These are phyloP conservation scores for Drosophila seclusa DNA, from an alignment of 2,888 invertebrate species.

Conservation along the genomic window DNA sequence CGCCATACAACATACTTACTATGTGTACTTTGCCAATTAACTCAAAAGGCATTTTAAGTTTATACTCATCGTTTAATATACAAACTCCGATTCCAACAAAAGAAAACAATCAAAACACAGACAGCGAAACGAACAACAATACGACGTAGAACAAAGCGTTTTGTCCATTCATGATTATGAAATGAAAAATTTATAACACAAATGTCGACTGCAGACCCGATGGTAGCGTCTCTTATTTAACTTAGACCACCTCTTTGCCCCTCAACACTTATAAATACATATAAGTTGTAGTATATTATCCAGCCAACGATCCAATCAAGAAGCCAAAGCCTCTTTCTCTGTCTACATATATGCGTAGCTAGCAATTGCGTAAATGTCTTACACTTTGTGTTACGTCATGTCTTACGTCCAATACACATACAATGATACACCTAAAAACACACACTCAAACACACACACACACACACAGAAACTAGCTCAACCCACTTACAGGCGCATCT, in stretches of 20 bases:
- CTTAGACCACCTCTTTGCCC: conserved; percentile 19
- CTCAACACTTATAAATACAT: conserved; percentile 19
- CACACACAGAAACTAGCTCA: conserved; percentile 26
- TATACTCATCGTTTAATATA: conserved; percentile 29
- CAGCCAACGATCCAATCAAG: conserved; percentile 27
- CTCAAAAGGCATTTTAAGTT: conserved; percentile 40
- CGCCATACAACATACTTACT: conserved; percentile 29
- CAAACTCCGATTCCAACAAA: conserved; percentile 20
- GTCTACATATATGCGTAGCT: conserved; percentile 33
- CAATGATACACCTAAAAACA: conserved; percentile 23
- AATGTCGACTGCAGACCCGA: conserved; percentile 85
- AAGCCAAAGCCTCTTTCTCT: conserved; percentile 21
- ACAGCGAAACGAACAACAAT: conserved; percentile 39
- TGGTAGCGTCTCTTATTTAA: conserved; percentile 80
- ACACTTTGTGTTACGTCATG: conserved; percentile 74
- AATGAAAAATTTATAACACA: conserved; percentile 37
- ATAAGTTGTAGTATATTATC: conserved; percentile 18
- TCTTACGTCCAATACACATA: conserved; percentile 56
- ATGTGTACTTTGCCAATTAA: conserved; percentile 40
- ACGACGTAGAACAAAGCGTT: conserved; percentile 42
- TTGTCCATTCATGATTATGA: conserved; percentile 33
- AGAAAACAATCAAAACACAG: conserved; percentile 33
- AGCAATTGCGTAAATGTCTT: conserved; percentile 68
- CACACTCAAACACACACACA: conserved; percentile 13
- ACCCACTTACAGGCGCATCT: conserved; percentile 14